phyloP scores from a whole-genome alignment of 37 sponge, comb jelly and placozoan species.

The Lycopodina hypogea region DNA sequence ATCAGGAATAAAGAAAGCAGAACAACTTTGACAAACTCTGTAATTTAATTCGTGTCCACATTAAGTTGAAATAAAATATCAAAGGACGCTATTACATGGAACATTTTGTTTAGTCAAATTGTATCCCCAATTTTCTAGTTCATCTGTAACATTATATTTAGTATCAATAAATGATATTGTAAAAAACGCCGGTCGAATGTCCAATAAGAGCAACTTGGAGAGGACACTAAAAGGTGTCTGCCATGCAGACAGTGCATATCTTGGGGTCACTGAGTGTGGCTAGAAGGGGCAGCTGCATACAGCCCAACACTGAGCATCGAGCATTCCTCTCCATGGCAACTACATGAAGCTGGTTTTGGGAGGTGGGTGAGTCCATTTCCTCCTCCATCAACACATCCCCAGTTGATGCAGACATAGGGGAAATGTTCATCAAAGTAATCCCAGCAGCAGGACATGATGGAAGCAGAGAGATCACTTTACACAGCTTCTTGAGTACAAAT shows the following conservation, averaged over 20 bases:
- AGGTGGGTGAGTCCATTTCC: neutral
- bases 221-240: slow-evolving; percentile 30
- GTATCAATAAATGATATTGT: no score
- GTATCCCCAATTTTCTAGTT: no score
- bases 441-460: neutral
- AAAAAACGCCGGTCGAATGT: no score
- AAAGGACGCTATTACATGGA: no score
- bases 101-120: no score
- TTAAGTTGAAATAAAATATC: no score
- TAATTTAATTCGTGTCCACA: no score
- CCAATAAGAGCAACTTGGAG: no score
- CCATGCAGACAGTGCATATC: slow-evolving; percentile 29
- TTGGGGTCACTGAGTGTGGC: slow-evolving; percentile 30
- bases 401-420: neutral
- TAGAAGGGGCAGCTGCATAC: slow-evolving; percentile 41
- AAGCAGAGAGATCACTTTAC: neutral
- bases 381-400: neutral
- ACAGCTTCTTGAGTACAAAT: slow-evolving; percentile 25
- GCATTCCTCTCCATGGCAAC: slow-evolving; percentile 31
- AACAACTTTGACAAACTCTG: no score
- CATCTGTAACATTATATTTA: no score
- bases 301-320: slow-evolving; percentile 37
- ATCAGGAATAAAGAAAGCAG: no score
- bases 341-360: neutral
- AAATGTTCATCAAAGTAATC: neutral